Evolutionary conservation across 1,140 invertebrate species (phyloP).

Genomic region (Amyelois transitella): DNA sequence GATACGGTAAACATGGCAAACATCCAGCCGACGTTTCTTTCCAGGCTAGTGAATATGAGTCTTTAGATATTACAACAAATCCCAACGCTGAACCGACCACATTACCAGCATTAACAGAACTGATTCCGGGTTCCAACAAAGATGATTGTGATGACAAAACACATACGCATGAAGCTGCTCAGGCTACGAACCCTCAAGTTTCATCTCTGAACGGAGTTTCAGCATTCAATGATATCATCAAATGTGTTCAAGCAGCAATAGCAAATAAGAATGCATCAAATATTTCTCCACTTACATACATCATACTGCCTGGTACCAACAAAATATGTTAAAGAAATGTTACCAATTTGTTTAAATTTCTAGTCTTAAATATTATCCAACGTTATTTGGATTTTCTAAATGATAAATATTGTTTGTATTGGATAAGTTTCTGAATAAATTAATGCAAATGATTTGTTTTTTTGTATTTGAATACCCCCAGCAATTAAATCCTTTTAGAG

Average conservation of each 20-base stretch:
- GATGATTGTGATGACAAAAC: not conserved
- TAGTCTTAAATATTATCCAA: slow-evolving; percentile 12
- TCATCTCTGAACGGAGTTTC: slow-evolving; percentile 9
- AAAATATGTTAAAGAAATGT: slow-evolving; percentile 22
- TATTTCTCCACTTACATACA: slow-evolving; percentile 30
- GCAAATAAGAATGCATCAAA: slow-evolving; percentile 3
- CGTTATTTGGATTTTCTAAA: slow-evolving; percentile 1
- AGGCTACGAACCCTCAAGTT: not conserved
- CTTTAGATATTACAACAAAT: not conserved
- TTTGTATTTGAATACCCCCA: too few species aligned
- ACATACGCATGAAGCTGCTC: not conserved
- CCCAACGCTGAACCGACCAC: not conserved
- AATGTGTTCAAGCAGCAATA: slow-evolving; percentile 31
- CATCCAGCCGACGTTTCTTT: not conserved
- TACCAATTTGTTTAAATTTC: slow-evolving; percentile 3
- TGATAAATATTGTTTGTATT: not conserved
- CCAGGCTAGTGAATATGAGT: not conserved
- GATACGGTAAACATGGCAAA: not conserved
- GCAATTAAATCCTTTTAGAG: too few species aligned
- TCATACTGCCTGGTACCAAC: slow-evolving; percentile 24
- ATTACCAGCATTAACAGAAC: not conserved
- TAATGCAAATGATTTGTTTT: not conserved
- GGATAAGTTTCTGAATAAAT: not conserved
- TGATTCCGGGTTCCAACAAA: not conserved
- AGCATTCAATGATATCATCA: slow-evolving; percentile 48